Base-by-base conservation (phyloP, 1,140 invertebrate species). In the Hycleus phaleratus region DNA sequence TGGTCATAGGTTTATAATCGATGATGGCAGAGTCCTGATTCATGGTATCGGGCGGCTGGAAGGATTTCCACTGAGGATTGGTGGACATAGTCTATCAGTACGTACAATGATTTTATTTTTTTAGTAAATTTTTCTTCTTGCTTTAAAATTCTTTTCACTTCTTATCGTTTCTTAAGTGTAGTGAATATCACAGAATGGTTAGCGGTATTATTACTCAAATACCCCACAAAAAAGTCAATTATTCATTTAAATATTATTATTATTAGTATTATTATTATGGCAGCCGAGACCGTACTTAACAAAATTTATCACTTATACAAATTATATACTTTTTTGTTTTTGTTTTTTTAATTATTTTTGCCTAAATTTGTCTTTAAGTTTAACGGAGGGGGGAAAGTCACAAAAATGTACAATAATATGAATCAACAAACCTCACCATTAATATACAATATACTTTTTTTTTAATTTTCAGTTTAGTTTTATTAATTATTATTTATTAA, bases 1-100 rank as follows among this genome's bases (percentile, higher is more conserved):
- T 77, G 58, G 78, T 76, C 81, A 83, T 79, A 71, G 82, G 76
- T 73, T 84, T 84, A 72, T 81, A 86, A 67, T 86, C 85, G 69
- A 87, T 77, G 75, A 87, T 85, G 74, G 84, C 82, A 69, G 84
- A 82, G 74, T 87, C 85, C 73, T 85, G 83, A 75, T 81, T 82
- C 75, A 83, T 78, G 70, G 80, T 77, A 59, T 72, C 71, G 82
- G 88, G 86, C 85, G 89, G 86, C 84, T 91, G 88, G 85, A 91
- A 90, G 74, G 82, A 83, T 81, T 89, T 91, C 89, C 89, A 92
- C 87, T 91, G 88, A 88, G 88, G 87, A 88, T 88, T 86, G 76
- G 81, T 87, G 73, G 85, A 87, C 87, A 89, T 88, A 76, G 70
- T 77, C 72, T n/a, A 18, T 42, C 9, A 69, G 74, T 73, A 67